phyloP scores from a whole-genome alignment of 2,888 invertebrate genomes.

The Cataglyphis altisquamis region DNA sequence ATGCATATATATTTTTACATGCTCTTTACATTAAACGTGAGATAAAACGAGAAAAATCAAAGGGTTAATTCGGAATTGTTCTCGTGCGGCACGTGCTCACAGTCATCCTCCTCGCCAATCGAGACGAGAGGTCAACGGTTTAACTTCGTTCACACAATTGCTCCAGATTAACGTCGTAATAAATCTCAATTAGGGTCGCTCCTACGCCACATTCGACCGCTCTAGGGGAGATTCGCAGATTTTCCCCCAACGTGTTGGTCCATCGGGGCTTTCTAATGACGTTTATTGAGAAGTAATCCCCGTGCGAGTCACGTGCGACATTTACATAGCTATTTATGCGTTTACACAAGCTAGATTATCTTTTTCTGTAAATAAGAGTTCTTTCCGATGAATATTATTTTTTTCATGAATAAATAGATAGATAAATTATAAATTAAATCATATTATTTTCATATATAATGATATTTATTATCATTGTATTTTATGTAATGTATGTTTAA shows the following conservation, averaged over 20 bases:
- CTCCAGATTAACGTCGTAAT: constrained; percentile 82
- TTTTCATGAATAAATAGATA: background rate
- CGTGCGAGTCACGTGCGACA: constrained; percentile 11
- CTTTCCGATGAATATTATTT: background rate
- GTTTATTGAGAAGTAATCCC: constrained; percentile 43
- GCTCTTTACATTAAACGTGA: background rate
- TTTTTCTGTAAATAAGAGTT: background rate
- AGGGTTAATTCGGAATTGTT: constrained; percentile 50
- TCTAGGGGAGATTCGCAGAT: constrained; percentile 63
- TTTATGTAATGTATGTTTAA: background rate
- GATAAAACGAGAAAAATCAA: constrained; percentile 13
- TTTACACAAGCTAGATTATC: constrained; percentile 25
- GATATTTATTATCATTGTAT: background rate
- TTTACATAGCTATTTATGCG: constrained; percentile 13
- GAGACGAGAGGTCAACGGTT: constrained; percentile 82
- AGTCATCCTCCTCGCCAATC: constrained; percentile 57
- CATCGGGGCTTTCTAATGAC: background rate
- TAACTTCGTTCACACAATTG: constrained; percentile 84
- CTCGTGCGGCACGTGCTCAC: constrained; percentile 75
- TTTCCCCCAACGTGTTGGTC: constrained; percentile 44
- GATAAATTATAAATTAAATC: background rate
- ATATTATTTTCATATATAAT: background rate
- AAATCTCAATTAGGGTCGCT: constrained; percentile 82
- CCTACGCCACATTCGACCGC: constrained; percentile 57
- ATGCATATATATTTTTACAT: too few species aligned